Conservation (phyloP, 1,140 invertebrate genomes). For the Orius insidiosus region DNA sequence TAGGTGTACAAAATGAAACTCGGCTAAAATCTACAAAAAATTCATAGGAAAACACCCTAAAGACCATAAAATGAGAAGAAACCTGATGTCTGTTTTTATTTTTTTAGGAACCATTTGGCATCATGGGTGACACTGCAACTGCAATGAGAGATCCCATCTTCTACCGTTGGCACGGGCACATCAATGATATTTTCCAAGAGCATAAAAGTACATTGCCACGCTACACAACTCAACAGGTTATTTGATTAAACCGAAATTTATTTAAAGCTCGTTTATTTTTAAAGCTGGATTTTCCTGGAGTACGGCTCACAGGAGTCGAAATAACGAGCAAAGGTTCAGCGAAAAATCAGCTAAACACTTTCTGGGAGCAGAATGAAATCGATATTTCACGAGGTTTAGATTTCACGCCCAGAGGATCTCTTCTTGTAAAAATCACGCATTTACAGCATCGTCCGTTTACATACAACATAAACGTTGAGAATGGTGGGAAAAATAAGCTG, state of each 20-base stretch:
- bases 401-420: slow-evolving; percentile 25
- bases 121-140: slow-evolving; percentile 53
- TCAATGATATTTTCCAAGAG: slow-evolving; percentile 62
- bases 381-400: slow-evolving; percentile 29
- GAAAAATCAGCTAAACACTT: slow-evolving; percentile 25
- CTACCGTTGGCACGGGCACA: slow-evolving; percentile 66
- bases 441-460: slow-evolving; percentile 24
- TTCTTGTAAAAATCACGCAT: slow-evolving; percentile 27
- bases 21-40: too few species aligned
- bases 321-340: slow-evolving; percentile 25
- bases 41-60: too few species aligned
- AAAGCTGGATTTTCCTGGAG: slow-evolving; percentile 42
- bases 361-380: slow-evolving; percentile 30
- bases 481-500: slow-evolving; percentile 20
- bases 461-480: slow-evolving; percentile 19
- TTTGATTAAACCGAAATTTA: background rate
- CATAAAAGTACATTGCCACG: slow-evolving; percentile 50
- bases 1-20: too few species aligned
- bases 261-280: background rate
- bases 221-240: slow-evolving; percentile 38
- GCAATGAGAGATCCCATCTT: slow-evolving; percentile 71
- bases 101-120: slow-evolving; percentile 38
- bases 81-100: background rate
- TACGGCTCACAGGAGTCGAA: slow-evolving; percentile 31
- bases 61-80: too few species aligned